These are phyloP conservation scores for Myrmecobius fasciatus DNA, from an alignment of 2,113 vertebrate species.

Conservation along the genomic window DNA sequence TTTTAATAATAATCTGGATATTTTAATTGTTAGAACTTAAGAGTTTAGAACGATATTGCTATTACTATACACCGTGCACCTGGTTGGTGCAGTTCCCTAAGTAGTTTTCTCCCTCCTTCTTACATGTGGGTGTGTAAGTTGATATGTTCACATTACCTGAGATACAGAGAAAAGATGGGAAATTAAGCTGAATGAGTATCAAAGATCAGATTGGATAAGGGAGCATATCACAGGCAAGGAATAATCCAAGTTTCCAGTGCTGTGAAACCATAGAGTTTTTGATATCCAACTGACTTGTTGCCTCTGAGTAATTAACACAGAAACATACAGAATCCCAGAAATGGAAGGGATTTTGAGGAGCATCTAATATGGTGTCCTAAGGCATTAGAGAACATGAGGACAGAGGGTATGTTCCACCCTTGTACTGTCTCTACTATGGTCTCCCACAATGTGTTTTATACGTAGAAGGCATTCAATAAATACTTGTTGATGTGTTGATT, in stretches of 20 bases:
- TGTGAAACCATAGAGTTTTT: background rate
- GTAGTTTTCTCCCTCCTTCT: background rate
- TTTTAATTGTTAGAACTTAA: no score
- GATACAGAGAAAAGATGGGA: background rate
- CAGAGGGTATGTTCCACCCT: background rate
- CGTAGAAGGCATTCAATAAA: background rate
- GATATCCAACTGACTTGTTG: no score
- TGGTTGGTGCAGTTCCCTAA: background rate
- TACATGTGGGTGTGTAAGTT: background rate
- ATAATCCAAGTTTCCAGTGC: background rate
- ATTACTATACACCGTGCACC: no score
- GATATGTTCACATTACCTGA: background rate
- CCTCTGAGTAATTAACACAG: no score
- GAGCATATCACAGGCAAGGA: background rate
- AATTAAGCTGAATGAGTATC: background rate
- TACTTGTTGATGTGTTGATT: background rate
- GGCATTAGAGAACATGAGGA: no score
- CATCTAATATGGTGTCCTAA: no score
- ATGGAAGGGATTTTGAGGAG: no score
- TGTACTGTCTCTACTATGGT: background rate
- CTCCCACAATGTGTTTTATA: background rate
- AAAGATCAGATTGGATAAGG: background rate
- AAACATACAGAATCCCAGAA: no score
- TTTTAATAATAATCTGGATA: no score
- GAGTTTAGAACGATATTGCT: no score